Base-by-base conservation (phyloP, 2,113 vertebrate genomes). In the Numida meleagris region DNA sequence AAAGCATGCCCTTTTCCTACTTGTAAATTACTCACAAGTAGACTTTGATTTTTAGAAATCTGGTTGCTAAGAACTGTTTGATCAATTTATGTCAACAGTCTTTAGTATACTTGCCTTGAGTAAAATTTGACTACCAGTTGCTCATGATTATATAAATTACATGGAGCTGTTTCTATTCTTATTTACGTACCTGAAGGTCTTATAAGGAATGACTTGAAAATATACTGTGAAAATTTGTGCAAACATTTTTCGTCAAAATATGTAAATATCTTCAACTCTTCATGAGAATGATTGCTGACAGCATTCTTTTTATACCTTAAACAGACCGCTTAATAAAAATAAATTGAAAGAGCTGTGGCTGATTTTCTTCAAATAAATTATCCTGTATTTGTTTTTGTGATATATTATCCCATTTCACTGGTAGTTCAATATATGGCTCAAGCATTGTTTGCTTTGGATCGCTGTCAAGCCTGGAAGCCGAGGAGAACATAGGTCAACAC, bases 1-100 rank as follows among this genome's bases (percentile, higher is more conserved):
- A 95, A 86, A 85, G 9, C 2, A 0, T 77, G 84, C 87, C 88
- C 85, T 96, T 95, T 91, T 78, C 20, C 59, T 94, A 61, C 85
- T 93, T 91, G 67, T 88, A 95, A 96, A 95, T 91, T 96, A 83
- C 57, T n/a, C 72, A 74, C 4, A 66, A 85, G 68, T 40, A 89
- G 71, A 71, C 68, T 95, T 88, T 86, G 74, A 94, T 93, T 96
- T 96, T 93, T 77, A 67, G 55, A 89, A 94, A 88, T 89, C 59
- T 86, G 25, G 34, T 89, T 94, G 77, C 93, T 31, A 65, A 89
- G 61, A 91, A 66, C 79, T 82, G 59, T 96, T 95, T 95, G 89
- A 94, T 96, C 85, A 91, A 67, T 58, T 91, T 83, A 77, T 89
- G 65, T 94, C 82, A 92, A 92, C 84, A 94, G 72, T 79, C 23